These are phyloP conservation scores for Hormiphora californensis DNA, from an alignment of 37 sponge, comb jelly and placozoan genomes.

Conservation along the genomic window DNA sequence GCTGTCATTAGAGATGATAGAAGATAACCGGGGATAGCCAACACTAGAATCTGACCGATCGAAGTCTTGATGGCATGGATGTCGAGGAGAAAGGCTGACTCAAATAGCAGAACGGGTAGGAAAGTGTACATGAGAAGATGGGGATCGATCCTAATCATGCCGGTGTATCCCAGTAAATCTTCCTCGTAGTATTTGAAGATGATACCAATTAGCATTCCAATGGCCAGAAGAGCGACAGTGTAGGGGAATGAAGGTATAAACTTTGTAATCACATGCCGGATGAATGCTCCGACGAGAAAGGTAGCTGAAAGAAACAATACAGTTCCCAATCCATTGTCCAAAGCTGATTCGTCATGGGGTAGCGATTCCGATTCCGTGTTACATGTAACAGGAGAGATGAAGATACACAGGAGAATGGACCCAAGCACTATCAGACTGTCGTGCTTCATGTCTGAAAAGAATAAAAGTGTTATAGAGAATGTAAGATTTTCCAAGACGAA, in stretches of 20 bases:
- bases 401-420: too few relatives aligned
- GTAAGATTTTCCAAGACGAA: too few relatives aligned
- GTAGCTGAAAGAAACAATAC: neutral
- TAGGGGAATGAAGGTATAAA: constrained; percentile 69
- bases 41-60: constrained; percentile 65
- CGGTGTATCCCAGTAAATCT: constrained; percentile 58
- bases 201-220: constrained; percentile 70
- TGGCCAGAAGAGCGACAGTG: constrained; percentile 72
- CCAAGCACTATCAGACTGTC: too few relatives aligned
- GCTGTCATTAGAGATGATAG: constrained; percentile 64
- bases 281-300: constrained; percentile 1
- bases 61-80: constrained; percentile 91
- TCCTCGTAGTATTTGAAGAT: constrained; percentile 9
- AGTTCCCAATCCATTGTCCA: constrained; percentile 28
- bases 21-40: constrained; percentile 81
- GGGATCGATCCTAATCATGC: constrained; percentile 72
- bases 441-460: too few relatives aligned
- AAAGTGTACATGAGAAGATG: constrained; percentile 77
- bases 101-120: constrained; percentile 85
- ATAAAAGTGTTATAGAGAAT: too few relatives aligned
- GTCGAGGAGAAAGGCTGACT: constrained; percentile 88
- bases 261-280: neutral
- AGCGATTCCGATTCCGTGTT: too few relatives aligned
- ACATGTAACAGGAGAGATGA: too few relatives aligned
- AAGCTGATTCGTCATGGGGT: neutral